A percentile compares a stretch with the other conserved stretches of the same genome.
These are phyloP conservation scores for Trichomalopsis sarcophagae DNA, from an alignment of 1,140 invertebrate genomes.

Conservation along the genomic window DNA sequence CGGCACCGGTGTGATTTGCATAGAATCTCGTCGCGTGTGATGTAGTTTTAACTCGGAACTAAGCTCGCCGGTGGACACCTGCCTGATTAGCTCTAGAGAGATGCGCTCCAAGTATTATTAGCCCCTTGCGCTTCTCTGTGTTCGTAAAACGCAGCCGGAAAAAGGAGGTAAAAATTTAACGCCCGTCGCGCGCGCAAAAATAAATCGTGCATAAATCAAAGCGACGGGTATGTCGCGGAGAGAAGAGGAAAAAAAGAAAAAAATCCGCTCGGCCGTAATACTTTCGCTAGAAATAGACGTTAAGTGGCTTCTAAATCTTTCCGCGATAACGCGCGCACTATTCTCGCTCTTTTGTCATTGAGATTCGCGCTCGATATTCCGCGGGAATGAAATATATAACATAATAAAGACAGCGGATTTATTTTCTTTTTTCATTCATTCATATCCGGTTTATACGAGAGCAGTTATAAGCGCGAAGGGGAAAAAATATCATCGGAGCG, in stretches of 20 bases:
- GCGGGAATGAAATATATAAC: not conserved
- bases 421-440: not conserved
- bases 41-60: slow-evolving; percentile 47
- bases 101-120: too few relatives aligned
- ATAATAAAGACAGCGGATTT: not conserved
- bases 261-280: not conserved
- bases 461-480: too few relatives aligned
- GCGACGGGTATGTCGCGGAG: not conserved
- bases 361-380: not conserved
- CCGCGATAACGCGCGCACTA: slow-evolving; percentile 18
- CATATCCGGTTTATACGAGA: not conserved
- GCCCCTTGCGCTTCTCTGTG: not conserved
- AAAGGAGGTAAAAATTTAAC: not conserved
- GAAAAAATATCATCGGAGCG: not conserved
- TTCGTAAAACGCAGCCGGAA: not conserved
- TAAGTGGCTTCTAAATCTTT: slow-evolving; percentile 49
- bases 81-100: too few relatives aligned
- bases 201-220: not conserved
- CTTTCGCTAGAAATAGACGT: slow-evolving; percentile 42
- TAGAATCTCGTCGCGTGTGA: slow-evolving; percentile 28
- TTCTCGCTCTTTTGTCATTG: slow-evolving; percentile 36
- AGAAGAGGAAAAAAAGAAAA: not conserved
- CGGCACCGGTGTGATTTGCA: slow-evolving; percentile 33
- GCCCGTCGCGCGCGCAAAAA: not conserved
- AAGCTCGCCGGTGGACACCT: not conserved